Percentiles rank a stretch among this genome's conserved stretches.
phyloP scores from a whole-genome alignment of 2,113 vertebrate species.

The Eulacestoma nigropectus region DNA sequence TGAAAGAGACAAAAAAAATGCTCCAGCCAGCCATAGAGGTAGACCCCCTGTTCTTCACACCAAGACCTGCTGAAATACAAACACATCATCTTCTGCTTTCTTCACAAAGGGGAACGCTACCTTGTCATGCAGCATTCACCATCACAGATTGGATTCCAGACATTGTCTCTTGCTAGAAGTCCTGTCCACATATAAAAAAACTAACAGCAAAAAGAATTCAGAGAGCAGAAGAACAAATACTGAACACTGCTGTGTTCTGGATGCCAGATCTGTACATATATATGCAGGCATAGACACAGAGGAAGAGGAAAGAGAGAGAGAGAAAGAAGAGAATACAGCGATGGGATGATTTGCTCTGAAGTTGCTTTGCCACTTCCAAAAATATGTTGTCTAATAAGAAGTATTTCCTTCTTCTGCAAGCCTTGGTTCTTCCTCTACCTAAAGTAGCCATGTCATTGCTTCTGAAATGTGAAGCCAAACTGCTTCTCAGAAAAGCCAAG shows the following conservation, averaged over 20 bases:
- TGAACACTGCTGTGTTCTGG: background rate
- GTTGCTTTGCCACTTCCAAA: background rate
- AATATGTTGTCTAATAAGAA: background rate
- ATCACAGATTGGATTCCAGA: background rate
- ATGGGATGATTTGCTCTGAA: background rate
- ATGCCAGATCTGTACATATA: background rate
- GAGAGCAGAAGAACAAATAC: background rate
- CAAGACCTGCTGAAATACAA: background rate
- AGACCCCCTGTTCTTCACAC: background rate
- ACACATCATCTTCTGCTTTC: background rate
- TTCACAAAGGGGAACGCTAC: background rate
- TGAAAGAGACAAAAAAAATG: background rate
- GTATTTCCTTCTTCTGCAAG: background rate
- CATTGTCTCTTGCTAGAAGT: background rate
- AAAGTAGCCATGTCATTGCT: background rate
- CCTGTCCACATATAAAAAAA: background rate
- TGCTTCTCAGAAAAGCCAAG: background rate
- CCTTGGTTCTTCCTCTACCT: background rate
- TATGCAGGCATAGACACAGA: background rate
- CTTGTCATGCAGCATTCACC: background rate
- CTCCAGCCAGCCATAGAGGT: background rate
- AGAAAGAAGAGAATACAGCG: background rate
- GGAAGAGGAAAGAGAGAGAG: background rate
- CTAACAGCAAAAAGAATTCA: background rate
- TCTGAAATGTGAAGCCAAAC: conserved; percentile 10